Evolutionary conservation across 2,888 invertebrate genomes (phyloP).

Genomic region (Phaedon cochleariae): DNA sequence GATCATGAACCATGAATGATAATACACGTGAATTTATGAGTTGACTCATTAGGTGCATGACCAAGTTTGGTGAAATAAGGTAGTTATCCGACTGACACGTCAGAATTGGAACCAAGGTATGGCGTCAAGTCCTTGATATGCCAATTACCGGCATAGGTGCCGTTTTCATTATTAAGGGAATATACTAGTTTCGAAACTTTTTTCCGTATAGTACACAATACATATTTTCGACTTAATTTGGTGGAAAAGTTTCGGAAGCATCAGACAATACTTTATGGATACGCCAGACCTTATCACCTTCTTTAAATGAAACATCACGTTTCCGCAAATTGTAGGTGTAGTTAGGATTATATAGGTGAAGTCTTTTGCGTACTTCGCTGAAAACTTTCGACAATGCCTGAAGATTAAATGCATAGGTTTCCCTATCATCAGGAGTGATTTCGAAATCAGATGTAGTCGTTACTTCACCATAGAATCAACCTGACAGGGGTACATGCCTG

Average conservation of each 20-base stretch:
- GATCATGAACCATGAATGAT: no score
- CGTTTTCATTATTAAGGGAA: background rate
- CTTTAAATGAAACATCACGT: background rate
- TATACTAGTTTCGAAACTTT: constrained; percentile 5
- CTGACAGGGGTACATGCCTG: no score
- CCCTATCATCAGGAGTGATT: background rate
- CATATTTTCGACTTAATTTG: no score
- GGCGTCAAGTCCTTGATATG: constrained; percentile 5
- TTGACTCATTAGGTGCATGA: no score
- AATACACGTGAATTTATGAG: no score
- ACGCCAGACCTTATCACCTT: background rate
- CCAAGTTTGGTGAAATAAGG: no score
- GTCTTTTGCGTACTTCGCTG: no score
- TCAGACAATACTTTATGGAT: background rate
- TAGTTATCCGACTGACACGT: constrained; percentile 33
- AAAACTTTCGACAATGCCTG: background rate
- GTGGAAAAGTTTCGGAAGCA: no score
- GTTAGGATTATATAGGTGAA: no score
- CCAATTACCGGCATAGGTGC: background rate
- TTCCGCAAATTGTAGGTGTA: no score
- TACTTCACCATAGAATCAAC: background rate
- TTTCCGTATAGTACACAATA: no score
- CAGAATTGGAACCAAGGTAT: background rate
- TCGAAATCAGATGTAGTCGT: no score
- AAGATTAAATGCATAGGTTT: background rate